Evolutionary conservation across 2,888 invertebrate genomes (phyloP), one percentile per base, ranked within the genome.

Genomic region (Drosophila atroscutellata): DNA sequence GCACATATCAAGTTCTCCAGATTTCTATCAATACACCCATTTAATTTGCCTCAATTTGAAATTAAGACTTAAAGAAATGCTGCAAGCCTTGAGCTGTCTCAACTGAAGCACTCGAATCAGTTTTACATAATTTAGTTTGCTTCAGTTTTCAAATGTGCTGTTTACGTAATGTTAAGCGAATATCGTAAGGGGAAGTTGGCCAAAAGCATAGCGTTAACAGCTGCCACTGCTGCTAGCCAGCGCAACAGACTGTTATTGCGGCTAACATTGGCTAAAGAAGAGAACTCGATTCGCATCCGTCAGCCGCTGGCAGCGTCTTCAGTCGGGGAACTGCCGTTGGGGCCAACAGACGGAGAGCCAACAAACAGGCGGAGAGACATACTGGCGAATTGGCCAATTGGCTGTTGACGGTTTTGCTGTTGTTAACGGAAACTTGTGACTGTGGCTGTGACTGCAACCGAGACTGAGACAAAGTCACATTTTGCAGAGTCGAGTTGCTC

Each of bases 131-230:
- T 45, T 20, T 8, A 15, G 24, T 24, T 15, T 24, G 20, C 8
- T 45, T 15, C 30, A n/a, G 2, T 3, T 50, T 50, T 13, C 9
- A 34, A 52, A 52, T 20, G 9, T n/a, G 24, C n/a, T 13, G 13
- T 7, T n/a, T 32, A 55, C 59, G 55, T 71, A 51, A 65, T 8
- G 37, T n/a, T 54, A 69, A 55, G 24, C 72, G 68, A 51, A 90
- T 85, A 85, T 90, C 85, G 85, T 85, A 85, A 88, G 90, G 85
- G 85, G 85, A 88, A 85, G 69, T 64, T 58, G 26, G 28, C 55
- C 45, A 45, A 42, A 20, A 56, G 28, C 52, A 28, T 28, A 1
- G 45, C 58, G 64, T 54, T 72, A 65, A 37, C 52, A 50, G 55
- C 36, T 24, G 39, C 26, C 24, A 30, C 24, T 24, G 26, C 65